These are phyloP conservation scores for Syrphus vitripennis DNA, from an alignment of 2,888 invertebrate species.

Conservation along the genomic window DNA sequence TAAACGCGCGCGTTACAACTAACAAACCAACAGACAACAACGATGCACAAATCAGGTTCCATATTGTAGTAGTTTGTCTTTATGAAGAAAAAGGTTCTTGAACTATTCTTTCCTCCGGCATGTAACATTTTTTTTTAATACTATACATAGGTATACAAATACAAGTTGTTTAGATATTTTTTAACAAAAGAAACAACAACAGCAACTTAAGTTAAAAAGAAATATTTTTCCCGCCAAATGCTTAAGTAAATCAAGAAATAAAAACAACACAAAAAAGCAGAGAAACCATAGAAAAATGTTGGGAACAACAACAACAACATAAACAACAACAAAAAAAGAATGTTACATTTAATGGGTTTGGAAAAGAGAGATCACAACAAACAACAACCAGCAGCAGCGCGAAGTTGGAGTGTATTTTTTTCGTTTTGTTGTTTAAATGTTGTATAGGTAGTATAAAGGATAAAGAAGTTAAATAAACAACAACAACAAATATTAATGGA, in stretches of 20 bases:
- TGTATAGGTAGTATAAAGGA: slow-evolving; percentile 20
- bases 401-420: slow-evolving; percentile 6
- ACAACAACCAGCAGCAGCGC: slow-evolving; percentile 21
- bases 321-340: slow-evolving; percentile 58
- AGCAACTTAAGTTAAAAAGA: slow-evolving; percentile 12
- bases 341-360: slow-evolving; percentile 58
- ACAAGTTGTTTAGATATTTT: slow-evolving; percentile 12
- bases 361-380: slow-evolving; percentile 51
- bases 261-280: slow-evolving; percentile 33
- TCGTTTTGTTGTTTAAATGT: not conserved
- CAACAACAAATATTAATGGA: slow-evolving; percentile 45
- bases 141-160: not conserved
- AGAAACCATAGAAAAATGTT: slow-evolving; percentile 55
- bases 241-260: slow-evolving; percentile 35
- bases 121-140: slow-evolving; percentile 2
- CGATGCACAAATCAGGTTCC: slow-evolving; percentile 28
- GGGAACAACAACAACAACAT: no score
- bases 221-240: slow-evolving; percentile 66
- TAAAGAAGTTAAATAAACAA: slow-evolving; percentile 22
- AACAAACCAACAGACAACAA: slow-evolving; percentile 22
- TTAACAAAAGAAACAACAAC: not conserved
- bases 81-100: slow-evolving; percentile 52
- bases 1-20: not conserved
- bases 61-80: not conserved
- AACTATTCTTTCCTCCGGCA: slow-evolving; percentile 44